Conservation (phyloP, 2,113 vertebrate species). For the Blennius ocellaris region DNA sequence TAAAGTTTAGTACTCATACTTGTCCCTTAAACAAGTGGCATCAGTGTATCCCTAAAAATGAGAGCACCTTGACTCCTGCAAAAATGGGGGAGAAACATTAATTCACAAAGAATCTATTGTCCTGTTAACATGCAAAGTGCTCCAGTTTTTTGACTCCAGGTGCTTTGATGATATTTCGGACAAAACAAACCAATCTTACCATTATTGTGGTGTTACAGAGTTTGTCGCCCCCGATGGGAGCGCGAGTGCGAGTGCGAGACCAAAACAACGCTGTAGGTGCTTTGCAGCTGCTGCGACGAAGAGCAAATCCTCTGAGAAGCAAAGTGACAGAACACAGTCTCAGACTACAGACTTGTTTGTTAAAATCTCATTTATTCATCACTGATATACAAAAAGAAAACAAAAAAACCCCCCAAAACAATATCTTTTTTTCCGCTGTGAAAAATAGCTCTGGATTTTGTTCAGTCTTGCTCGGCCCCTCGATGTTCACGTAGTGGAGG, state of each 20-base stretch:
- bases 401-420: constrained; percentile 44
- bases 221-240: constrained; percentile 23
- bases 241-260: too few species aligned
- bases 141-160: background rate
- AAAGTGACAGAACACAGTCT: background rate
- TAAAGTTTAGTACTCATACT: too few species aligned
- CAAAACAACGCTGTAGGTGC: constrained; percentile 44
- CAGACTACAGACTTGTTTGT: constrained; percentile 54
- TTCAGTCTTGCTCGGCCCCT: constrained; percentile 43
- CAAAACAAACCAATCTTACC: constrained; percentile 18
- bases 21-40: too few species aligned
- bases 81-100: background rate
- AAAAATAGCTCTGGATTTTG: constrained; percentile 75
- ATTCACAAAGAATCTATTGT: background rate
- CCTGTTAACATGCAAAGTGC: background rate
- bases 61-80: too few species aligned
- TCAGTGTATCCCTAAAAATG: too few species aligned
- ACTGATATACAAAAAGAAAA: constrained; percentile 79
- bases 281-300: constrained; percentile 45
- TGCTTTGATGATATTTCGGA: constrained; percentile 19
- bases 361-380: constrained; percentile 84
- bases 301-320: background rate
- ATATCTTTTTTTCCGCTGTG: constrained; percentile 58
- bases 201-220: background rate
- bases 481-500: constrained; percentile 22